These are phyloP conservation scores for Hemistola chrysoprasaria DNA, from an alignment of 2,888 invertebrate species.

Conservation along the genomic window DNA sequence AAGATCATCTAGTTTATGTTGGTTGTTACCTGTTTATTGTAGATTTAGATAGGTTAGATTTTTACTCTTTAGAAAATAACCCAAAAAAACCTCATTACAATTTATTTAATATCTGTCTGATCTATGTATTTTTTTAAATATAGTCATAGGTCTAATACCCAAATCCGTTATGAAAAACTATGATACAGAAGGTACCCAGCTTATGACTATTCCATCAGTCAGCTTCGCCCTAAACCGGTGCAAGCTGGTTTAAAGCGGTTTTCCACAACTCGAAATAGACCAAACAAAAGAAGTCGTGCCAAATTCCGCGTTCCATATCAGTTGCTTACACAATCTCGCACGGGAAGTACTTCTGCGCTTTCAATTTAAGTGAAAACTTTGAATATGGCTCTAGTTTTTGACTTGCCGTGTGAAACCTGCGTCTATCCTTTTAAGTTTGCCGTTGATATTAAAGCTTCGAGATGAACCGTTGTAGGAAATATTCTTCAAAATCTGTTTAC, in stretches of 20 bases:
- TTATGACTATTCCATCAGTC: constrained; percentile 10
- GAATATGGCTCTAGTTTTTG: constrained; percentile 1
- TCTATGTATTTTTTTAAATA: too few relatives aligned
- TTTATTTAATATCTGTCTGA: too few relatives aligned
- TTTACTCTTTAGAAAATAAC: too few relatives aligned
- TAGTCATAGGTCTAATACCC: too few relatives aligned
- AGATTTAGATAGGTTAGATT: too few relatives aligned
- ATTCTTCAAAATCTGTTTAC: too few relatives aligned
- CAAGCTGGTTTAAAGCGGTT: constrained; percentile 5
- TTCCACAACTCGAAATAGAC: constrained; percentile 16
- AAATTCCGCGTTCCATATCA: constrained; percentile 39
- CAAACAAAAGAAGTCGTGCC: constrained; percentile 38
- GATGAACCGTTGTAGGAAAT: too few relatives aligned
- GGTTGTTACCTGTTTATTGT: too few relatives aligned
- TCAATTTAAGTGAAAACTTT: constrained; percentile 9
- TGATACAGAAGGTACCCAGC: too few relatives aligned
- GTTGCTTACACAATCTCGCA: constrained; percentile 32
- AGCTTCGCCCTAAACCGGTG: constrained; percentile 13
- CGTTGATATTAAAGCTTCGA: constrained; percentile 3
- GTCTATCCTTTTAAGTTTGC: neutral
- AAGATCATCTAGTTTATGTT: too few relatives aligned
- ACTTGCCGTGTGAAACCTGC: neutral
- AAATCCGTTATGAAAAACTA: too few relatives aligned
- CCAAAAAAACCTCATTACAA: too few relatives aligned
- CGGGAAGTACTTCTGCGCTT: constrained; percentile 13